Evolutionary conservation across 1,140 invertebrate species (phyloP).

Genomic region (Hesperophylax magnus): DNA sequence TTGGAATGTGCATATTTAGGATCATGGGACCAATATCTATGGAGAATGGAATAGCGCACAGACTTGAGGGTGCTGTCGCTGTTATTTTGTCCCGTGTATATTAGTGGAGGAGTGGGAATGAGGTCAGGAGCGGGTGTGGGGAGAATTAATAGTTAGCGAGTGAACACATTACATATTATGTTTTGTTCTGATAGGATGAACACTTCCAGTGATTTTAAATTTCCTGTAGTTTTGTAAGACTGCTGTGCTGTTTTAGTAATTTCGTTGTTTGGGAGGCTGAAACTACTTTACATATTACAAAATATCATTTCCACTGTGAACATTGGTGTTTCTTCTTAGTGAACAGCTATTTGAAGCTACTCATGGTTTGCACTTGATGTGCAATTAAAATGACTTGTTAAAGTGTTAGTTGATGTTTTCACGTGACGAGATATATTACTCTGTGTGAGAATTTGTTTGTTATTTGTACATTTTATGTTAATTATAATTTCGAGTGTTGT

Average conservation of each 20-base stretch:
- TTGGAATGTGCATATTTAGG: conserved; percentile 1
- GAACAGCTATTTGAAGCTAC: background rate
- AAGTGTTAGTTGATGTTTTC: background rate
- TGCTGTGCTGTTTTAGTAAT: background rate
- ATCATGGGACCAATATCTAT: conserved; percentile 35
- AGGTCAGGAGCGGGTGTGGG: background rate
- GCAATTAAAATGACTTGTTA: background rate
- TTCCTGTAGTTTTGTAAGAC: conserved; percentile 13
- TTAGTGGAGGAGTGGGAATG: background rate
- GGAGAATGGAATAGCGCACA: background rate
- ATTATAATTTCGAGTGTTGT: conserved; percentile 34
- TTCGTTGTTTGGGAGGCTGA: no score
- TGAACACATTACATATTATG: background rate
- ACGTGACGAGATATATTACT: background rate
- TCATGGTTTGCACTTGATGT: background rate
- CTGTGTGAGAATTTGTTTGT: conserved; percentile 14
- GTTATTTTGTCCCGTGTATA: conserved; percentile 13
- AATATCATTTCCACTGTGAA: no score
- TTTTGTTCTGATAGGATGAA: conserved; percentile 10
- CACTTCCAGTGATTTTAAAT: conserved; percentile 26
- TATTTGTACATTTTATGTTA: conserved; percentile 35
- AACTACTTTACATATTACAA: no score
- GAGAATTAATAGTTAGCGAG: background rate
- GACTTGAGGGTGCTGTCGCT: background rate
- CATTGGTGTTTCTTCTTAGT: no score